Conservation (phyloP, 2,888 invertebrate species). For the Phymatocera aterrima region DNA sequence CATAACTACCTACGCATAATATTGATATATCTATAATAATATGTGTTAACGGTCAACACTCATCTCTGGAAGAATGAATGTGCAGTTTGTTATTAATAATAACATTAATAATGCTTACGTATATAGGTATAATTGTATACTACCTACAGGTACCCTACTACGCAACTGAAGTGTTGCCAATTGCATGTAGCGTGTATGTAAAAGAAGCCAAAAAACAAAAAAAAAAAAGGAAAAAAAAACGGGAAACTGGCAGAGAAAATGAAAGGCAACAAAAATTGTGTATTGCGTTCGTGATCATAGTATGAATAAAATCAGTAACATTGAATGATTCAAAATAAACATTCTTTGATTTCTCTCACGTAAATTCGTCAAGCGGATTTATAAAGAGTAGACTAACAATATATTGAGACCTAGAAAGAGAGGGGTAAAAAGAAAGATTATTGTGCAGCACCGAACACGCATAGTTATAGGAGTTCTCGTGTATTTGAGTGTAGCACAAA, state of each 20-base stretch:
- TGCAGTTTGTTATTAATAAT: background rate
- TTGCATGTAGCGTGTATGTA: too few relatives aligned
- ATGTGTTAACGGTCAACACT: conserved; percentile 19
- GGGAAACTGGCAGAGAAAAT: background rate
- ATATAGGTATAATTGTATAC: too few relatives aligned
- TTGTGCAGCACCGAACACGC: background rate
- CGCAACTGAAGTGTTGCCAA: too few relatives aligned
- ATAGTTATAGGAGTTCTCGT: background rate
- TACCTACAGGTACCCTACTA: too few relatives aligned
- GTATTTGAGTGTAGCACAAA: conserved; percentile 21
- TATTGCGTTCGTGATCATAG: background rate
- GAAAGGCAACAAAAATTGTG: background rate
- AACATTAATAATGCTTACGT: too few relatives aligned
- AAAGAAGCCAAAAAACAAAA: background rate
- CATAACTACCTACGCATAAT: too few relatives aligned
- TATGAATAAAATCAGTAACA: background rate
- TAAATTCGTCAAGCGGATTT: conserved; percentile 5
- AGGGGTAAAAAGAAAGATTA: too few relatives aligned
- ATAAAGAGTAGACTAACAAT: conserved; percentile 8
- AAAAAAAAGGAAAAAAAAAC: background rate
- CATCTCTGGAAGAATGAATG: background rate
- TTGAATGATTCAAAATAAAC: background rate
- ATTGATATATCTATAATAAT: background rate
- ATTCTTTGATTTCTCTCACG: background rate
- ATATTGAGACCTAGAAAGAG: background rate